Conservation (phyloP, 2,113 vertebrate species). For the Boleophthalmus pectinirostris region DNA sequence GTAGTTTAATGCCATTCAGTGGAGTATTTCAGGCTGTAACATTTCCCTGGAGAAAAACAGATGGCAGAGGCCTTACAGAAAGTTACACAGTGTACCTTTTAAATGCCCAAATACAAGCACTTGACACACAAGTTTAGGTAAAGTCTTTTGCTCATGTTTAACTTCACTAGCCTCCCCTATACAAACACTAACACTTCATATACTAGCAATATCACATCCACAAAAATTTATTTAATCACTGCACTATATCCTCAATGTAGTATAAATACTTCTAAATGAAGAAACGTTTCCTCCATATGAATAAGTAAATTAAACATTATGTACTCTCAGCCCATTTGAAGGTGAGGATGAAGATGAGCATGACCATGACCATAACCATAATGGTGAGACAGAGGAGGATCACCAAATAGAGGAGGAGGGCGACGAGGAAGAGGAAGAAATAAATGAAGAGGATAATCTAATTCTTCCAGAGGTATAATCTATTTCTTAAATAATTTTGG, state of each 20-base stretch:
- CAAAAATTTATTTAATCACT: too few relatives aligned
- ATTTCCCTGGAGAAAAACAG: too few relatives aligned
- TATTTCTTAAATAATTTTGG: background rate
- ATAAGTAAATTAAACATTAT: background rate
- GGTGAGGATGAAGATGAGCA: slow-evolving; percentile 2
- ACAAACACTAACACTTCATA: too few relatives aligned
- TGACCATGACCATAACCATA: background rate
- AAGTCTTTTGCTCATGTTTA: too few relatives aligned
- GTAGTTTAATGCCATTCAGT: too few relatives aligned
- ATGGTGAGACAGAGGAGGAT: background rate
- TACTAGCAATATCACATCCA: too few relatives aligned
- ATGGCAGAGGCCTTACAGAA: too few relatives aligned
- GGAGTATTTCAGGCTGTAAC: too few relatives aligned
- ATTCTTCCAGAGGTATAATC: slow-evolving; percentile 31
- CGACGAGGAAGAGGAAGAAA: too few relatives aligned
- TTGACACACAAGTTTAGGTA: too few relatives aligned
- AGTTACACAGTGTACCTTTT: background rate
- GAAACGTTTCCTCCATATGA: background rate
- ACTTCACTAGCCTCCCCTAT: too few relatives aligned
- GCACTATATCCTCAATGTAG: background rate
- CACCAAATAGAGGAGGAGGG: background rate
- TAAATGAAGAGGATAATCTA: background rate
- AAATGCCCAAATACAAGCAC: background rate
- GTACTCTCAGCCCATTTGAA: slow-evolving; percentile 20
- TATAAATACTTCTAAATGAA: too few relatives aligned